phyloP scores from a whole-genome alignment of 2,888 invertebrate genomes.

The Hirtodrosophila confusa region DNA sequence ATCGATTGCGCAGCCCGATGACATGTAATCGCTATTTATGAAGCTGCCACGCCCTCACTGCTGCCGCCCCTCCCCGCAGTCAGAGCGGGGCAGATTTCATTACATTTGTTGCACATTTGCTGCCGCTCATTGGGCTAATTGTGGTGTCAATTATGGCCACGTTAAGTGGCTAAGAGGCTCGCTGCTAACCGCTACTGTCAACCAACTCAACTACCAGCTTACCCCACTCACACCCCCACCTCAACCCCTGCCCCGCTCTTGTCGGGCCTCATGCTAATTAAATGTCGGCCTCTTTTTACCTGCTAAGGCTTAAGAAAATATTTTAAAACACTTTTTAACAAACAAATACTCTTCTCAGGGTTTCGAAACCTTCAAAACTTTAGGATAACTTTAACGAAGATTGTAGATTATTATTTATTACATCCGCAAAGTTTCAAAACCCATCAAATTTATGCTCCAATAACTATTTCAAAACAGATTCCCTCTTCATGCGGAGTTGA shows the following conservation, averaged over 20 bases:
- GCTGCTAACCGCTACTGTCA: constrained; percentile 31
- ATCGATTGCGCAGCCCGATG: constrained; percentile 58
- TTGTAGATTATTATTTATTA: too few species aligned
- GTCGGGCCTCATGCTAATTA: constrained; percentile 2
- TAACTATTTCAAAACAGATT: too few species aligned
- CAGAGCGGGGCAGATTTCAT: constrained; percentile 42
- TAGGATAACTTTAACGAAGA: too few species aligned
- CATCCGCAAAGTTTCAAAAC: too few species aligned
- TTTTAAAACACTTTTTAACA: neutral
- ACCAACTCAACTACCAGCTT: constrained; percentile 14
- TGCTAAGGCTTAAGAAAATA: constrained; percentile 6
- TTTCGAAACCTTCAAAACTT: too few species aligned
- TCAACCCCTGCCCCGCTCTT: neutral
- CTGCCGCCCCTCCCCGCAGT: neutral
- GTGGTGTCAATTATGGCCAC: constrained; percentile 68
- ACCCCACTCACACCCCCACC: neutral
- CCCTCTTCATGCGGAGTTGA: too few species aligned
- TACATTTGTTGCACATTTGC: constrained; percentile 45
- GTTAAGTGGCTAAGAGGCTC: constrained; percentile 40
- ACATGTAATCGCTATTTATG: constrained; percentile 60
- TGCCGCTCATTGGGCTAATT: constrained; percentile 61
- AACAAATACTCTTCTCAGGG: too few species aligned
- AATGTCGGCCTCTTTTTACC: constrained; percentile 16
- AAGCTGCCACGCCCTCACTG: constrained; percentile 40
- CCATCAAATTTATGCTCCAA: too few species aligned